Evolutionary conservation across 1,140 invertebrate genomes (phyloP).

Genomic region (Neocloeon triangulifer): DNA sequence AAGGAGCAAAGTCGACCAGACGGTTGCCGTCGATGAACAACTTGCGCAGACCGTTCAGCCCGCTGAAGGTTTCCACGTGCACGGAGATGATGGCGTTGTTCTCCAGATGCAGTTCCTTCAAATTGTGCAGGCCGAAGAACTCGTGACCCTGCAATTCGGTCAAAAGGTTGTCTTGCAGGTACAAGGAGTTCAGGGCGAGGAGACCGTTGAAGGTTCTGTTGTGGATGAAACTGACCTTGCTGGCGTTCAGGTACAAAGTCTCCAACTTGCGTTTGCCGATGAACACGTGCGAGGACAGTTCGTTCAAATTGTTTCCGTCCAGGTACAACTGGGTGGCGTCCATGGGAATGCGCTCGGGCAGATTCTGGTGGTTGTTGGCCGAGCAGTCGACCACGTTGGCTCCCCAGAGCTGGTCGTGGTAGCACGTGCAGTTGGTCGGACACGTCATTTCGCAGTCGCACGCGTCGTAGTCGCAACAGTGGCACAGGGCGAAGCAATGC

Average conservation of each 20-base stretch:
- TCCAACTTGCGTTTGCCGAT: slow-evolving; percentile 28
- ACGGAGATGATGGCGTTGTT: slow-evolving; percentile 21
- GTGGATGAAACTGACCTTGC: slow-evolving; percentile 21
- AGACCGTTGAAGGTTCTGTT: slow-evolving; percentile 31
- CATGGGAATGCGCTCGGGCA: slow-evolving; percentile 27
- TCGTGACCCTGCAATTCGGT: slow-evolving; percentile 23
- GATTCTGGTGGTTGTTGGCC: slow-evolving; percentile 13
- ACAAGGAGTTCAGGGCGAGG: slow-evolving; percentile 18
- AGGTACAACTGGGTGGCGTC: slow-evolving; percentile 29
- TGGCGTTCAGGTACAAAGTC: slow-evolving; percentile 24
- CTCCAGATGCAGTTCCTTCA: slow-evolving; percentile 24
- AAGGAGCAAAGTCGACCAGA: slow-evolving; percentile 22
- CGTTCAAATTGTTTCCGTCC: slow-evolving; percentile 24
- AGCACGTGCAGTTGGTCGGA: slow-evolving; percentile 26
- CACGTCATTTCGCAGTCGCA: slow-evolving; percentile 32
- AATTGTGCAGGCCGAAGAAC: slow-evolving; percentile 22
- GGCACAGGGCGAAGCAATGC: slow-evolving; percentile 30
- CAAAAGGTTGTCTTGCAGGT: slow-evolving; percentile 25
- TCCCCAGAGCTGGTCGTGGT: slow-evolving; percentile 25
- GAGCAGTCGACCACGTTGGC: slow-evolving; percentile 28
- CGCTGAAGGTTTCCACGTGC: slow-evolving; percentile 22
- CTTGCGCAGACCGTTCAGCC: slow-evolving; percentile 20
- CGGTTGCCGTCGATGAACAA: slow-evolving; percentile 24
- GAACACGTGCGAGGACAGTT: slow-evolving; percentile 24
- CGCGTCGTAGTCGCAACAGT: slow-evolving; percentile 36